Conservation (phyloP, 2,888 invertebrate genomes). For the Volucella bombylans region DNA sequence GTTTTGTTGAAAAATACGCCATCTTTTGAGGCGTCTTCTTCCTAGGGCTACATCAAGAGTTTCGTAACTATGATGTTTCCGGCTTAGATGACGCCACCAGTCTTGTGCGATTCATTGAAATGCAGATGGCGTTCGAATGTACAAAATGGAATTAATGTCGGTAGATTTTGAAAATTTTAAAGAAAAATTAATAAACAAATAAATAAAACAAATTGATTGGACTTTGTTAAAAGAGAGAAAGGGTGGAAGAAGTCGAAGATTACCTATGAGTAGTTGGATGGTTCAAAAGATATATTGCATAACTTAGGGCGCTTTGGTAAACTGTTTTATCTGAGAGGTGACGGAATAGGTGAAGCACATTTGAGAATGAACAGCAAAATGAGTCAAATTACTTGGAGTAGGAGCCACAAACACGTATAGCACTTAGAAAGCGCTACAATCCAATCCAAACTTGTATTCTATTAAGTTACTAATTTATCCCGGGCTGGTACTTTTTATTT, state of each 20-base stretch:
- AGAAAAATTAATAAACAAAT: background rate
- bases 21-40: conserved; percentile 80
- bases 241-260: background rate
- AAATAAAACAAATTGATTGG: background rate
- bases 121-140: conserved; percentile 46
- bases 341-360: conserved; percentile 31
- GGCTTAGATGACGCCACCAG: conserved; percentile 76
- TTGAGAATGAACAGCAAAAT: background rate
- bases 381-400: too few relatives aligned
- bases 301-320: background rate
- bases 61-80: conserved; percentile 75
- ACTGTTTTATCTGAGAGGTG: background rate
- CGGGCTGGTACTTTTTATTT: too few relatives aligned
- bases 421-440: too few relatives aligned
- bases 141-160: background rate
- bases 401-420: too few relatives aligned
- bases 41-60: conserved; percentile 63
- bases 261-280: background rate
- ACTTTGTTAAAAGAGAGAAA: background rate
- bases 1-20: conserved; percentile 78
- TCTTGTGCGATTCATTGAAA: background rate
- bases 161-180: background rate
- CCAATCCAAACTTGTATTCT: too few relatives aligned
- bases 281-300: conserved; percentile 5
- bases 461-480: too few relatives aligned